phyloP scores from a whole-genome alignment of 2,113 vertebrate species.

The Scomber colias region DNA sequence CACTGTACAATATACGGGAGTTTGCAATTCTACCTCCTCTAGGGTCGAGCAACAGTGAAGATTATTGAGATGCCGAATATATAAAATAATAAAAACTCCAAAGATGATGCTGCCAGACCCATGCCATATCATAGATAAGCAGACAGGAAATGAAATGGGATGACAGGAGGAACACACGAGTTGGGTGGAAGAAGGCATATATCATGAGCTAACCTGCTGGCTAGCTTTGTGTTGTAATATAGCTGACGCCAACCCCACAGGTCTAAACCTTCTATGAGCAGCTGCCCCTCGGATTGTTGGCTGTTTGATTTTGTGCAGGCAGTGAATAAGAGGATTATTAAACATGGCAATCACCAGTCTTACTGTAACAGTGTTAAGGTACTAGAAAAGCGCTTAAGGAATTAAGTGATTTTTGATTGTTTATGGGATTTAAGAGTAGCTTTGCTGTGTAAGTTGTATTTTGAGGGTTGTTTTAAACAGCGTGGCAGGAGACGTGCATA shows the following conservation, averaged over 20 bases:
- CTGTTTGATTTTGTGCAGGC: slow-evolving; percentile 49
- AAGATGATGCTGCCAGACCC: slow-evolving; percentile 30
- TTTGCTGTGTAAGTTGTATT: slow-evolving; percentile 45
- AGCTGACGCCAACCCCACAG: slow-evolving; percentile 9
- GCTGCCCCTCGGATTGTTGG: slow-evolving; percentile 24
- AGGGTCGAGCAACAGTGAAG: slow-evolving; percentile 32
- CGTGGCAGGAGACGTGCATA: background rate
- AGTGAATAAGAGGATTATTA: slow-evolving; percentile 73
- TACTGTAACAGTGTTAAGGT: slow-evolving; percentile 62
- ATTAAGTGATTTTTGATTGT: slow-evolving; percentile 74
- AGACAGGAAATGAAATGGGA: slow-evolving; percentile 53
- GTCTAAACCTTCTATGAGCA: slow-evolving; percentile 39
- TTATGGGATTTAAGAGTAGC: slow-evolving; percentile 55
- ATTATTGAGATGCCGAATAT: slow-evolving; percentile 43
- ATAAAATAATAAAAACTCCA: slow-evolving; percentile 37
- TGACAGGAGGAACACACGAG: slow-evolving; percentile 17
- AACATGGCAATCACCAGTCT: slow-evolving; percentile 46
- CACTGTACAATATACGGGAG: slow-evolving; percentile 43
- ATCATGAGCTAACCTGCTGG: slow-evolving; percentile 30
- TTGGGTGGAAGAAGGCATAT: slow-evolving; percentile 20
- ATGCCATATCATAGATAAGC: slow-evolving; percentile 49
- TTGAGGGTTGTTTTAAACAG: slow-evolving; percentile 19
- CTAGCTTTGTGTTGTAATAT: slow-evolving; percentile 11
- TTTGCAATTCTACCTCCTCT: slow-evolving; percentile 46
- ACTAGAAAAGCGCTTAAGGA: slow-evolving; percentile 58